phyloP scores from a whole-genome alignment of 2,888 invertebrate species.

The Cheilosia soror region DNA sequence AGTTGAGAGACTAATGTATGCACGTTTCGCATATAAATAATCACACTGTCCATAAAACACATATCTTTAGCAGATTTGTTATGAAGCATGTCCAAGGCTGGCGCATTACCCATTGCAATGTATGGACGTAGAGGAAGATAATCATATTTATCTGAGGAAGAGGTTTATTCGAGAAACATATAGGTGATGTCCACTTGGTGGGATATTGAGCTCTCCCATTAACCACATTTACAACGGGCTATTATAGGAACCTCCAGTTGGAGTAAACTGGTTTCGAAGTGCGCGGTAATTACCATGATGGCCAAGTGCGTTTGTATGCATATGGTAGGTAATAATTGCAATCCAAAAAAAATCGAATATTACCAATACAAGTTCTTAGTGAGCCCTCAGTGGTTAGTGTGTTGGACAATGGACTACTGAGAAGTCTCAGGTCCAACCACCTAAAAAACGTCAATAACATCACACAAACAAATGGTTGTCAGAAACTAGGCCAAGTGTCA shows the following conservation, averaged over 20 bases:
- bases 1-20: slow-evolving; percentile 53
- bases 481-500: too few species aligned
- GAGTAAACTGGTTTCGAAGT: slow-evolving; percentile 6
- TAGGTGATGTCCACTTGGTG: slow-evolving; percentile 23
- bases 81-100: slow-evolving; percentile 13
- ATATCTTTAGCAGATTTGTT: slow-evolving; percentile 31
- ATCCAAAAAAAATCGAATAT: too few species aligned
- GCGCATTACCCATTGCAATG: slow-evolving; percentile 6
- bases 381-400: too few species aligned
- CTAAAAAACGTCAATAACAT: too few species aligned
- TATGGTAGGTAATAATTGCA: not conserved
- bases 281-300: not conserved
- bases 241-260: not conserved
- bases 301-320: not conserved
- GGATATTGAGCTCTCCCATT: slow-evolving; percentile 10
- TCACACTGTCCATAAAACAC: slow-evolving; percentile 46
- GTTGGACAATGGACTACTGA: too few species aligned
- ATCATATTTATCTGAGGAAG: not conserved
- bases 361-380: too few species aligned
- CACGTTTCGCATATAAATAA: slow-evolving; percentile 62
- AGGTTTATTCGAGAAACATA: slow-evolving; percentile 1
- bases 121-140: slow-evolving; percentile 11
- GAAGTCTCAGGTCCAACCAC: too few species aligned
- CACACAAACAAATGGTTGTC: too few species aligned
- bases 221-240: slow-evolving; percentile 10